Percentiles rank a stretch among this genome's conserved stretches.
Conservation (phyloP, 2,888 invertebrate genomes). For the Plutella xylostella region DNA sequence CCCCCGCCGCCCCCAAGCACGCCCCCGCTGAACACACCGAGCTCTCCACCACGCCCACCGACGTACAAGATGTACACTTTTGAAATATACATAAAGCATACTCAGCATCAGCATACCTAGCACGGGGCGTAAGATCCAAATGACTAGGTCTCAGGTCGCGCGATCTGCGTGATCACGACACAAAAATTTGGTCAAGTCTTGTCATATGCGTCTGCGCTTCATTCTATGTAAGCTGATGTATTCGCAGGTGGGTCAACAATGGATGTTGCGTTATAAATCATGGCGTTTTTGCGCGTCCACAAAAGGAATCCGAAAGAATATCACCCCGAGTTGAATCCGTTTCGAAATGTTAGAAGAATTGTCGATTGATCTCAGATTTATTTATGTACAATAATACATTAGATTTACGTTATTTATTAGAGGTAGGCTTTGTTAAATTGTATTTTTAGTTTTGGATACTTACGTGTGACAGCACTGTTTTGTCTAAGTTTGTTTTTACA, state of each 20-base stretch:
- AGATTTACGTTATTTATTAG: constrained; percentile 54
- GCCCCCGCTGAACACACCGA: constrained; percentile 42
- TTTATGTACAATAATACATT: constrained; percentile 53
- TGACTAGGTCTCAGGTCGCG: no score
- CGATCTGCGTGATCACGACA: no score
- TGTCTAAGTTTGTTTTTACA: constrained; percentile 4
- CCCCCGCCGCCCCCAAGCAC: constrained; percentile 39
- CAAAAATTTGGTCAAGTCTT: no score
- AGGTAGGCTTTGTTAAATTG: constrained; percentile 20
- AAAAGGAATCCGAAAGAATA: neutral
- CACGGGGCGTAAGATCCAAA: no score
- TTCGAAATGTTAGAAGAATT: constrained; percentile 31
- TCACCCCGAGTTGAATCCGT: neutral
- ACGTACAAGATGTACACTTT: constrained; percentile 73
- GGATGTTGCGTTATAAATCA: neutral
- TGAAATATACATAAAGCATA: constrained; percentile 31
- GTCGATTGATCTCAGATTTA: constrained; percentile 65
- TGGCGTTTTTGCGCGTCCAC: neutral
- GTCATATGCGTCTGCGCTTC: no score
- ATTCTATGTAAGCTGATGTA: neutral
- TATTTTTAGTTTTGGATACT: constrained; percentile 13
- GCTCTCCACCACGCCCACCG: constrained; percentile 72
- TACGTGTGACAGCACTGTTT: constrained; percentile 1
- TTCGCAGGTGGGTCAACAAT: neutral
- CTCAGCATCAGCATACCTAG: no score